Evolutionary conservation across 2,888 invertebrate genomes (phyloP).

Genomic region (Ptilodon capucinus): DNA sequence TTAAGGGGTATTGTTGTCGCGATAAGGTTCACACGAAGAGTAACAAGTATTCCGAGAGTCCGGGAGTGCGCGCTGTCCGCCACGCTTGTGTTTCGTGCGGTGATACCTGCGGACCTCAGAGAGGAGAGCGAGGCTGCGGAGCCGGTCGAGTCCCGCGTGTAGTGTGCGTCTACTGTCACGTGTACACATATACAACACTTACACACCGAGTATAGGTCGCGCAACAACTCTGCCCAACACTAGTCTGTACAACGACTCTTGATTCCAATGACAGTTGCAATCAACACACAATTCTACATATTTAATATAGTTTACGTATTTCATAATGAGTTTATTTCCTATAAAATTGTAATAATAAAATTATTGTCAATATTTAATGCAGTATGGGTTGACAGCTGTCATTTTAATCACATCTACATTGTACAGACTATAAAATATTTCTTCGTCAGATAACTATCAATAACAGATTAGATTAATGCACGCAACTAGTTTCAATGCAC

Average conservation of each 20-base stretch:
- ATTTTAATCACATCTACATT: slow-evolving; percentile 7
- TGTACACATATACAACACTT: neutral
- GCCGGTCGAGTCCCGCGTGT: neutral
- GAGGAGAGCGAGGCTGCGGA: neutral
- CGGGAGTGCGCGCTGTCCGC: neutral
- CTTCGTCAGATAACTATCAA: neutral
- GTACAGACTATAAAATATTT: neutral
- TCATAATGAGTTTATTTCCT: neutral
- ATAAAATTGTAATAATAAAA: too few species aligned
- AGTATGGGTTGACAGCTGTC: neutral
- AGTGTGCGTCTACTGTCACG: neutral
- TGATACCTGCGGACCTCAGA: slow-evolving; percentile 2
- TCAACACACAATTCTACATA: too few species aligned
- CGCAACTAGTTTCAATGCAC: too few species aligned
- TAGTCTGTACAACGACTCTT: neutral
- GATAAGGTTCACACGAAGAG: neutral
- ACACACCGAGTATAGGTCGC: neutral
- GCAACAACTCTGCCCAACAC: neutral
- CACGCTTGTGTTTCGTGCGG: slow-evolving; percentile 9
- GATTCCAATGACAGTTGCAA: neutral
- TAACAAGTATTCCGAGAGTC: neutral
- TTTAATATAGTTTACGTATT: neutral
- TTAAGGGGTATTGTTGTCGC: too few species aligned
- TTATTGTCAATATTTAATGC: too few species aligned
- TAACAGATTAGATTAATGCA: neutral